Evolutionary conservation across 2,113 vertebrate species (phyloP), one percentile per base, ranked within the genome.

Genomic region (Falcunculus frontatus): DNA sequence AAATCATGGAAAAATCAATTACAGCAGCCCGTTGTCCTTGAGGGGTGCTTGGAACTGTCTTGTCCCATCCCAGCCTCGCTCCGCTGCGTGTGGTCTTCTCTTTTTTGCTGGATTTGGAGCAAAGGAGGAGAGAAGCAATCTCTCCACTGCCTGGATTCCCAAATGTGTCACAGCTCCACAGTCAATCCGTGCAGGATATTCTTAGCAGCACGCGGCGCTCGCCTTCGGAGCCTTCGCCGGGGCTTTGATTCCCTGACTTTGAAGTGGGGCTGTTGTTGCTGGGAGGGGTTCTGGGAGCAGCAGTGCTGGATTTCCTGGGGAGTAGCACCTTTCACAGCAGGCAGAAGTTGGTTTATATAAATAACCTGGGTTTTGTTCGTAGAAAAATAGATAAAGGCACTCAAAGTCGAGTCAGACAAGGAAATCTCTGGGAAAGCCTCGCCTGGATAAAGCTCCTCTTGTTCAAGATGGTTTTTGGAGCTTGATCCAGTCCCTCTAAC

Each of bases 321-420:
- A 9, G 10, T 1, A 3, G 32, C 69, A 7, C 16, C 35, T 87
- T 39, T 41, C 39, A 6, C 53, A 72, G 65, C 39, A 35, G 10
- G 21, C 4, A 33, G 42, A 4, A 16, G 3, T 12, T 21, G 33
- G 12, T 46, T 84, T 32, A 2, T 44, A 3, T 41, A 21, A 64
- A 29, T 8, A 19, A 33, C 1, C 1, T 26, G 44, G 10, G 9
- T 8, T 47, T 25, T 62, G 41, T 9, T 17, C 46, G 29, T 4
- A 37, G n/a, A 11, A 13, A 62, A 70, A 42, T 2, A 13, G 30
- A 7, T 7, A 1, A 44, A 14, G 19, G 2, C 0, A 0, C 11
- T 16, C 32, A 22, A 21, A 77, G n/a, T 2, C 1, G 9, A 77
- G 37, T 12, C 42, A 29, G 56, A 37, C 4, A 2, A 57, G 18